Percentiles rank a stretch among this genome's conserved stretches.
phyloP scores from a whole-genome alignment of 2,888 invertebrate species.

The Brachyptera risi region DNA sequence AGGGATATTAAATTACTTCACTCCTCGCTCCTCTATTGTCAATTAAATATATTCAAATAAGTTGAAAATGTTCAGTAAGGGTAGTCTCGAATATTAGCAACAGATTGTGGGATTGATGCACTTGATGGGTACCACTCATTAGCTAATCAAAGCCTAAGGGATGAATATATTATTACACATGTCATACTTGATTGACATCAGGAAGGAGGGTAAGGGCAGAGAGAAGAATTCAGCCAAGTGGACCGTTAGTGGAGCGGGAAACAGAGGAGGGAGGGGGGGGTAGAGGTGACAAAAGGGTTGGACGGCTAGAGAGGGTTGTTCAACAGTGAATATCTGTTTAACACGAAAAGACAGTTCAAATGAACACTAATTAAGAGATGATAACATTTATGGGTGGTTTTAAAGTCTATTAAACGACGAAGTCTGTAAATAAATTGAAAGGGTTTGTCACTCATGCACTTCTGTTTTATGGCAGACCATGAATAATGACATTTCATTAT shows the following conservation, averaged over 20 bases:
- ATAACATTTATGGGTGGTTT: too few relatives aligned
- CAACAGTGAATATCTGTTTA: constrained; percentile 5
- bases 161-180: constrained; percentile 1
- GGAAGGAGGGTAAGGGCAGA: too few relatives aligned
- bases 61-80: neutral
- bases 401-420: too few relatives aligned
- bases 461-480: too few relatives aligned
- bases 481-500: too few relatives aligned
- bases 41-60: constrained; percentile 1
- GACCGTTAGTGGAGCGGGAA: constrained; percentile 20
- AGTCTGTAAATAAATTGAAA: too few relatives aligned
- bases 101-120: constrained; percentile 10
- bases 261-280: constrained; percentile 22
- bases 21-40: too few relatives aligned
- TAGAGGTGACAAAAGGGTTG: constrained; percentile 25
- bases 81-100: neutral
- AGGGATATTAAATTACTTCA: too few relatives aligned
- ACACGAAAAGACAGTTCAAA: neutral
- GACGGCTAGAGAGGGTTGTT: neutral
- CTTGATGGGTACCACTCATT: neutral
- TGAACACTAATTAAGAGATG: neutral
- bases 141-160: constrained; percentile 9
- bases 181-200: constrained; percentile 5
- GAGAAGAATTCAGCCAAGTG: constrained; percentile 19
- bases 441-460: too few relatives aligned